Evolutionary conservation across 2,888 invertebrate genomes (phyloP).

Genomic region (Sarcophaga variegata): DNA sequence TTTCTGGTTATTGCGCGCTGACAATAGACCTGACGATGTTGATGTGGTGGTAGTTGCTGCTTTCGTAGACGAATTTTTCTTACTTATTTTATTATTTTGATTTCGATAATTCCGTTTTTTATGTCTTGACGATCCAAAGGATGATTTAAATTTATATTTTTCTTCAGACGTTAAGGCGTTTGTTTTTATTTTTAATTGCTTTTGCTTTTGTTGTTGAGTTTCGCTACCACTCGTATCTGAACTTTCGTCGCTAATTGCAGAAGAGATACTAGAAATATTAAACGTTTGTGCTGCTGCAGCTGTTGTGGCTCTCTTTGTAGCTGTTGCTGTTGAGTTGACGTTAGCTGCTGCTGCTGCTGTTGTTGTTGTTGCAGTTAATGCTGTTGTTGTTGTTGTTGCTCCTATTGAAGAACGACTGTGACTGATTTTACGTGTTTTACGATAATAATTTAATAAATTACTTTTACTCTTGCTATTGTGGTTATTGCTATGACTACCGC

Average conservation of each 20-base stretch:
- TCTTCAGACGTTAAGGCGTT: slow-evolving; percentile 64
- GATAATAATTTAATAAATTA: slow-evolving; percentile 80
- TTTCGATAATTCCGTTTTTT: slow-evolving; percentile 61
- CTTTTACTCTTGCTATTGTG: slow-evolving; percentile 69
- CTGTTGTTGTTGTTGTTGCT: slow-evolving; percentile 49
- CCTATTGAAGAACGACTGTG: slow-evolving; percentile 70
- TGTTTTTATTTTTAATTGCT: slow-evolving; percentile 60
- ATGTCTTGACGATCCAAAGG: slow-evolving; percentile 62
- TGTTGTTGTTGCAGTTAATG: slow-evolving; percentile 42
- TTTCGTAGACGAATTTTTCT: slow-evolving; percentile 50
- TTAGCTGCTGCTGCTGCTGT: slow-evolving; percentile 31
- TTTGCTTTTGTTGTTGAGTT: slow-evolving; percentile 55
- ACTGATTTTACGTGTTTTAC: slow-evolving; percentile 80
- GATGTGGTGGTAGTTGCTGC: slow-evolving; percentile 36
- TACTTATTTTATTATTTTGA: slow-evolving; percentile 61
- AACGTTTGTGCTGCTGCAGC: slow-evolving; percentile 36
- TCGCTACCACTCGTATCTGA: slow-evolving; percentile 70
- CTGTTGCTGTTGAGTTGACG: not conserved
- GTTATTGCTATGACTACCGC: slow-evolving; percentile 15
- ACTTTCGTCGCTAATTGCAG: slow-evolving; percentile 63
- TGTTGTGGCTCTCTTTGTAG: slow-evolving; percentile 51
- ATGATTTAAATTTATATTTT: slow-evolving; percentile 67
- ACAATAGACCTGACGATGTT: slow-evolving; percentile 41
- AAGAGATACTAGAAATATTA: slow-evolving; percentile 40
- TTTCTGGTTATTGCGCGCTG: slow-evolving; percentile 53